Conservation (phyloP, 2,888 invertebrate genomes). For the Caenorhabditis virilis region DNA sequence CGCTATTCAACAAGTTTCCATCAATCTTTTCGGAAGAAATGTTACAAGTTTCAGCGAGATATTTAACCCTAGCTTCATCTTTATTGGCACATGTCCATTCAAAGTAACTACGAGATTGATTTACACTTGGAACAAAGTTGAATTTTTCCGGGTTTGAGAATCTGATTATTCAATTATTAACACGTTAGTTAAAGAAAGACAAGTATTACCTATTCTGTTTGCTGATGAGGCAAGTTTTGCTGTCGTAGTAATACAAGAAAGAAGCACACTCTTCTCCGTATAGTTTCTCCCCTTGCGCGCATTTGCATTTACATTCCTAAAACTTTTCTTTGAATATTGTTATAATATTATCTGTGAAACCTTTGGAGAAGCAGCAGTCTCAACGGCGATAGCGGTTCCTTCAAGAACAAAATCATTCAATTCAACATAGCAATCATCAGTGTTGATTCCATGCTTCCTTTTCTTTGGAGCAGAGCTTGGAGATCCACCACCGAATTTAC, state of each 20-base stretch:
- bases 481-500: neutral
- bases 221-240: conserved; percentile 65
- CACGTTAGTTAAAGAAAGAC: neutral
- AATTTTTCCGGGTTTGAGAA: conserved; percentile 65
- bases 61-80: conserved; percentile 29
- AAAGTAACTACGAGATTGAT: conserved; percentile 58
- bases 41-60: conserved; percentile 22
- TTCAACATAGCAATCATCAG: conserved; percentile 63
- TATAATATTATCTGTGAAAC: conserved; percentile 4
- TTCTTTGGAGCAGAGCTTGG: neutral
- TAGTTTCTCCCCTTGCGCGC: conserved; percentile 35
- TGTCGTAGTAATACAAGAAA: conserved; percentile 65
- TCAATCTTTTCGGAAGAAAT: conserved; percentile 20
- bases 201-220: conserved; percentile 59
- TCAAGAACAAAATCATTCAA: conserved; percentile 64
- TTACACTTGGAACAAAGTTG: conserved; percentile 54
- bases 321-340: neutral
- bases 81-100: conserved; percentile 63
- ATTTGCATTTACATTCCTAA: conserved; percentile 41
- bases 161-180: conserved; percentile 25
- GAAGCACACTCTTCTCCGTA: conserved; percentile 65
- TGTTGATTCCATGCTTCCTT: conserved; percentile 28
- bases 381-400: conserved; percentile 63
- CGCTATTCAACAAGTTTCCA: conserved; percentile 33
- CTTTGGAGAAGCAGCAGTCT: conserved; percentile 49